Evolutionary conservation across 2,797 vertebrate species (phyloP), one percentile per base, ranked within the genome.

Genomic region (Darevskia mixta): DNA sequence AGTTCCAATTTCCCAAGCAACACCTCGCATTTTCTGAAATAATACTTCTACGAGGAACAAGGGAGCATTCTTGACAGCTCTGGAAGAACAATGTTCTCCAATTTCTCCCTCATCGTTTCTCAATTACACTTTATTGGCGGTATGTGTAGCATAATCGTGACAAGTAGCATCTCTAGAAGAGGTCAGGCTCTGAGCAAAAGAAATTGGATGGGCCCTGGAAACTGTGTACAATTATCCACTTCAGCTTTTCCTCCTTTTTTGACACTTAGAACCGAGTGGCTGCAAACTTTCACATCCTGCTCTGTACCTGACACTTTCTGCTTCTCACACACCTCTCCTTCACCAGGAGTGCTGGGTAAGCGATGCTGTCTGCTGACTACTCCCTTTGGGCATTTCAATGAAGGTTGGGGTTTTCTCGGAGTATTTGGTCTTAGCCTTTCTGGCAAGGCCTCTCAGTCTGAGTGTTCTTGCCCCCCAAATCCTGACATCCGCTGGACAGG

Each of bases 221-320:
- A 83, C 1, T 11, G 38, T 1, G 3, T 1, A 13, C 43, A 2
- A 69, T 66, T 86, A 27, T 78, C 41, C 41, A 1, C 78, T 90
- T 82, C 77, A 81, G 0, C 5, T 88, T 86, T 92, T 10, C 83
- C 45, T 45, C 78, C 32, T 7, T 77, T 9, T 79, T 93, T 89
- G 67, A 66, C 18, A 79, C 61, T 79, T 90, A 82, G 84, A 18
- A 38, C 29, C 78, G 7, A 55, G 0, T 64, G 55, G 49, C 55
- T 80, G 80, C 13, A 85, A 80, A 73, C 8, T 84, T 94, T 91
- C 87, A 92, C 67, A 90, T 32, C 35, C 23, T 81, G 0, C 9
- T 77, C 23, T 1, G 1, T 83, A 71, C 18, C 41, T 83, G 80
- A 45, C n/a, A 81, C 10, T 86, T 88, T 55, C 64, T 79, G 81